phyloP scores from a whole-genome alignment of 37 sponge, comb jelly and placozoan genomes.

The Bolinopsis microptera region DNA sequence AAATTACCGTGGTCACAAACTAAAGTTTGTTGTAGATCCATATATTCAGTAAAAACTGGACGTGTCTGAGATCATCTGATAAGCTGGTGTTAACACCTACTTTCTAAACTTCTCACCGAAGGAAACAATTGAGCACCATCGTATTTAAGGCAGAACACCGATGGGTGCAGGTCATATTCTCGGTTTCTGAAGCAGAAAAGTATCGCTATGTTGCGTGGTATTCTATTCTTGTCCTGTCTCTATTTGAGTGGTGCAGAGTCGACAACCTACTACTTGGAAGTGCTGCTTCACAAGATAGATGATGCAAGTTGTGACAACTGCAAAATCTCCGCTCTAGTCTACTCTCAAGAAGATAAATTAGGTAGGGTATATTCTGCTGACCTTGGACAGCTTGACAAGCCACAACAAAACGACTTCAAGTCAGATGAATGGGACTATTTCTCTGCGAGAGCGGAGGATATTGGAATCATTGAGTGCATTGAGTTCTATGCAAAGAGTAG shows the following conservation, averaged over 20 bases:
- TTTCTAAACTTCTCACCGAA: no score
- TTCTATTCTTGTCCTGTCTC: neutral
- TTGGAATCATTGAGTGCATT: neutral
- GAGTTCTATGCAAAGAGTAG: neutral
- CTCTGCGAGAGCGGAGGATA: neutral
- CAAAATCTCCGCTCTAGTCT: neutral
- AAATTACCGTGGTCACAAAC: no score
- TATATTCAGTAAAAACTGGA: no score
- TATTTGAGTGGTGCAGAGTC: neutral
- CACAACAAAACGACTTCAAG: neutral
- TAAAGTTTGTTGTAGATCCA: no score
- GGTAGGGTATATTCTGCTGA: neutral
- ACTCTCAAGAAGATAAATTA: neutral
- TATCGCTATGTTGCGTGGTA: no score
- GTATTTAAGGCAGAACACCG: no score
- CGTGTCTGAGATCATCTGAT: no score
- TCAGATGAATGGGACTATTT: neutral
- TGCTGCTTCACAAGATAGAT: neutral
- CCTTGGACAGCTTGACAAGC: neutral
- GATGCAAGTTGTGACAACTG: neutral
- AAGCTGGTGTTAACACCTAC: no score
- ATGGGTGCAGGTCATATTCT: no score
- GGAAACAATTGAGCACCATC: no score
- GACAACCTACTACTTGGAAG: neutral
- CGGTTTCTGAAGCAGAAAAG: no score